These are phyloP conservation scores for Hoplodrina ambigua DNA, from an alignment of 2,888 invertebrate species.

Conservation along the genomic window DNA sequence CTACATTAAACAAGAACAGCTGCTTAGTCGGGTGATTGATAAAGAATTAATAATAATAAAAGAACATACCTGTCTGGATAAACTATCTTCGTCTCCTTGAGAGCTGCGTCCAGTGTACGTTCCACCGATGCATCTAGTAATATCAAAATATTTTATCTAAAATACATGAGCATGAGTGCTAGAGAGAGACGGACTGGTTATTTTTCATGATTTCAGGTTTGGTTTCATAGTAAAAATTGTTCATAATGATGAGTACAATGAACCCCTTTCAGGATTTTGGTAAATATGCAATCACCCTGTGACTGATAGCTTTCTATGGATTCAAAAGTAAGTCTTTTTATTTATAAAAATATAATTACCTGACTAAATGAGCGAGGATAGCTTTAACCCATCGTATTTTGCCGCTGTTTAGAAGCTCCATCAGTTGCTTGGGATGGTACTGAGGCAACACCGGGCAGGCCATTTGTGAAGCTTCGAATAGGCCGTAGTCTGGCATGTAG, in stretches of 20 bases:
- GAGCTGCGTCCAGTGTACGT: slow-evolving; percentile 89
- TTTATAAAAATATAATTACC: slow-evolving; percentile 81
- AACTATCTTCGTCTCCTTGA: slow-evolving; percentile 91
- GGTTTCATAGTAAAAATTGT: no score
- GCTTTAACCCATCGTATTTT: slow-evolving; percentile 99
- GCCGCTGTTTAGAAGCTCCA: slow-evolving; percentile 99
- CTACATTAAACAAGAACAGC: background rate
- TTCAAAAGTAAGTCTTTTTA: no score
- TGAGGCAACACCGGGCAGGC: slow-evolving; percentile 99
- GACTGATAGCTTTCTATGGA: no score
- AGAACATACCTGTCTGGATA: slow-evolving; percentile 87
- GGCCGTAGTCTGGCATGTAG: slow-evolving; percentile 97
- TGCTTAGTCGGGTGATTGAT: background rate
- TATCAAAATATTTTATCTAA: background rate
- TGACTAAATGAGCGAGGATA: slow-evolving; percentile 98
- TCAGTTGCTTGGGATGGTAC: slow-evolving; percentile 99
- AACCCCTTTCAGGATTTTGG: no score
- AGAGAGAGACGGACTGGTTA: no score
- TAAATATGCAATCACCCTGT: no score
- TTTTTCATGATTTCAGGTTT: no score
- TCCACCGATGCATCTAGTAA: slow-evolving; percentile 91
- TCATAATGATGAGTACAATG: no score
- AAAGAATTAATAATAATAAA: slow-evolving; percentile 1
- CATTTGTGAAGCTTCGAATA: slow-evolving; percentile 99
- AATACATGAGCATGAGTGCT: no score